Base-by-base conservation (phyloP, 2,888 invertebrate species). In the Ochlodes sylvanus region DNA sequence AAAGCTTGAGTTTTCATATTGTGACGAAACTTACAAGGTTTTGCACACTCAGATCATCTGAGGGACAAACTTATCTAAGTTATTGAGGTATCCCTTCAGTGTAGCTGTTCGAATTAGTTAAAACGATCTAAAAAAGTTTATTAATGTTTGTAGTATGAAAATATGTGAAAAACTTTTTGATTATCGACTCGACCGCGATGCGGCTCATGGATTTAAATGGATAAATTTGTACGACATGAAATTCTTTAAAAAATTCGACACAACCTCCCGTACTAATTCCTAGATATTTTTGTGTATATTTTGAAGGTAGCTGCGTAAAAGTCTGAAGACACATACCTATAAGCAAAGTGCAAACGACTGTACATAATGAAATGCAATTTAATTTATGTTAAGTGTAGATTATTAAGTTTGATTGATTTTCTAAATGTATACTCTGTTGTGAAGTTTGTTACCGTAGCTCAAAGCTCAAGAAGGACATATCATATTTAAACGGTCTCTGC, bases 381-480 rank as follows among this genome's bases (percentile, higher is more conserved):
- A 79, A 76, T 70, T 77, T 76, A 76, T 79, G 71, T 79, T 81
- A 78, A 75, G 77, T 78, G 77, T 77, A 71, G 71, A 72, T 70
- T 77, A 76, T 73, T 70, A 73, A 74, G 66, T 73, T 70, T 73
- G 75, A 72, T 73, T 75, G 70, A 74, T 54, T 69, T 56, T 21
- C 47, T 67, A 65, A 50, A 54, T 70, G 65, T 75, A 60, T 56
- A 81, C 81, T 79, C 77, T 61, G 80, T 84, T 84, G 80, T 84
- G 79, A 80, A 85, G 74, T 83, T 79, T 83, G 87, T 90, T 90
- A 91, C 89, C 89, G 82, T 77, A 81, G 85, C 86, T 87, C 71
- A 77, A 86, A 83, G 92, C 92, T 92, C 91, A 92, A 91, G 82
- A 84, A 84, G 76, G 80, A 90, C 91, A 92, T 92, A 91, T 90